Base-by-base conservation (phyloP, 2,888 invertebrate genomes). In the Neoascia interrupta region DNA sequence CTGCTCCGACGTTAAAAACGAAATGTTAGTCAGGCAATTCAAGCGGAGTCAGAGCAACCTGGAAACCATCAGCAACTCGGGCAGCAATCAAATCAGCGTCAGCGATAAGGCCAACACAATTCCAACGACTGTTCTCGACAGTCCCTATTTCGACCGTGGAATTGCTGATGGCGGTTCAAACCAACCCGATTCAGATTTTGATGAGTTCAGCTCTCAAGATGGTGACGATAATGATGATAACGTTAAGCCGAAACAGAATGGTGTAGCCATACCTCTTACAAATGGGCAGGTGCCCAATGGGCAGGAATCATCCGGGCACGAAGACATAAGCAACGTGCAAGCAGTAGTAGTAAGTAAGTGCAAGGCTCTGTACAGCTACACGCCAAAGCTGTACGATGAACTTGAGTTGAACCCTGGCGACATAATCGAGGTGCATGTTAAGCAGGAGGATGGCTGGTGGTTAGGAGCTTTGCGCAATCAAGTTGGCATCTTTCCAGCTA, bases 371-470 rank as follows among this genome's bases (percentile, higher is more conserved):
- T 97, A 97, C 89, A 93, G 94, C 51, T 97, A 97, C 87, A 92
- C 94, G 82, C 96, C 97, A 51, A 94, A 95, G 85, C 91, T 96
- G 70, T 93, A 94, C 84, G 97, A 97, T 89, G 97, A 97, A 87
- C 91, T 97, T 39, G 93, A 92, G 66, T 89, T 95, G 79, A 90
- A 90, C 82, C 92, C 92, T 87, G 95, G 97, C 81, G 97, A 97
- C 87, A 90, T 96, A 47, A 95, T 97, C 83, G 94, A 93, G 83
- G 94, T 97, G 31, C 96, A 95, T 86, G 94, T 95, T 84, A 97
- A 97, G 85, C 96, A 96, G 87, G 95, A 94, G 26, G 96, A 97
- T 85, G 97, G 96, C 31, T 97, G 97, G 97, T 97, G 97, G 97
- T 91, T 96, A 68, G 97, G 97, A 2, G 96, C 97, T 84, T 91